Base-by-base conservation (phyloP, 2,888 invertebrate genomes). In the Andrena flavipes region DNA sequence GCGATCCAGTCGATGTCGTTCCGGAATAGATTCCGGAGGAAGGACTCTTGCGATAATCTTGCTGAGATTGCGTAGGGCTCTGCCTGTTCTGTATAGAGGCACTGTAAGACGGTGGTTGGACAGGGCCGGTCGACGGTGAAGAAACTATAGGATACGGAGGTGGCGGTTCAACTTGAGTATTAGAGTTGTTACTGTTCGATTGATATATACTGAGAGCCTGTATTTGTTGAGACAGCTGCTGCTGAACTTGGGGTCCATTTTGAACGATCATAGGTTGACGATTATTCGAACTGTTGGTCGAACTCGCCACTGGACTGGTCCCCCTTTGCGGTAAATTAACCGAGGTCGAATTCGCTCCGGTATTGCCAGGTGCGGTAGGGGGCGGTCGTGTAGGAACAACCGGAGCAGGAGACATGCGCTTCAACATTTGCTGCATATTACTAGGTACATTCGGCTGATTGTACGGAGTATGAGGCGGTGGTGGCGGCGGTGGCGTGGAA, bases 11-110 rank as follows among this genome's bases (percentile, higher is more conserved):
- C 5, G 97, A 97, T 8, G 97, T 96, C 49, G 96, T 96, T 49
- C 97, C 97, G 49, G 97, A 97, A 93, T 98, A 98, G 84, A 97
- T 97, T 1, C 97, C 97, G 26, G 97, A 97, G 29, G 97, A 97
- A 0, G 98, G 98, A 91, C 97, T 97, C 94, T 98, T 98, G 64
- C 98, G 95, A 92, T 97, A 97, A 91, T 98, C 97, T 90, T 96
- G 95, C 89, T 96, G 96, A 72, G 96, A 96, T 90, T 96, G 97
- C 33, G 98, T 98, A 8, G 98, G 98, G 90, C 97, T 97, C 92
- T 98, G 98, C 16, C 98, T 96, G 92, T 96, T 97, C 93, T 98
- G 98, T 95, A 98, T 97, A 5, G 97, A 97, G 2, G 97, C 97
- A 23, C 97, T 96, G 93, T 98, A 98, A 30, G 97, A 97, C 6